Base-by-base conservation (phyloP, 2,888 invertebrate genomes). In the Ryuthela nishihirai region DNA sequence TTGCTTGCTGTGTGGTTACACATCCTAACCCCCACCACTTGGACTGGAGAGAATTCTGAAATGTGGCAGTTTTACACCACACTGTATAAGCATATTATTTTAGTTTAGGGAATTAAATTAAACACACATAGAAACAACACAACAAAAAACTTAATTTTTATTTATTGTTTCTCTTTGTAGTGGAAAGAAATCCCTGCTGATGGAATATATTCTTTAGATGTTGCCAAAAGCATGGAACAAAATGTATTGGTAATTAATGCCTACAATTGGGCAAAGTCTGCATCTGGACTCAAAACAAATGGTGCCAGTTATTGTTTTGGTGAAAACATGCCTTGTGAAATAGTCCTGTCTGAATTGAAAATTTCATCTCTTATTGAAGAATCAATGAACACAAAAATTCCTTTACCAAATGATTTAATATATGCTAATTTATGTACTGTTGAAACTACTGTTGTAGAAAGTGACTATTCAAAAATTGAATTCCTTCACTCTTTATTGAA, bases 201-300 rank as follows among this genome's bases (percentile, higher is more conserved):
- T 47, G 77, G 77, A 17, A 58, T 78, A 35, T 78, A 71, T 67
- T 68, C 67, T 26, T 39, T 75, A 9, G 67, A 71, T 39, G 63
- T 72, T 12, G 48, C 34, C 39, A 21, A 64, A 25, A 40, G 29
- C 6, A 12, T 6, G n/a, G 2, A 3, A 9, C 41, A 42, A 10
- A 41, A 66, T 21, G 26, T 36, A 23, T 55, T 73, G 18, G 62
- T 63, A 21, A 56, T 74, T 26, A 18, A 26, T 23, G 21, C 41
- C 10, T 70, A 69, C 61, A 71, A 70, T 18, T 73, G 73, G 72
- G 48, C 64, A 36, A 56, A 64, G 24, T 67, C 67, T 49, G 66
- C 66, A 25, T 52, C 45, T 32, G 52, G 46, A 15, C 18, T 32
- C 15, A 3, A n/a, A 12, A 23, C 32, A 26, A 7, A n/a, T 10